Evolutionary conservation across 2,888 invertebrate species (phyloP).

Genomic region (Masnerella sp.): DNA sequence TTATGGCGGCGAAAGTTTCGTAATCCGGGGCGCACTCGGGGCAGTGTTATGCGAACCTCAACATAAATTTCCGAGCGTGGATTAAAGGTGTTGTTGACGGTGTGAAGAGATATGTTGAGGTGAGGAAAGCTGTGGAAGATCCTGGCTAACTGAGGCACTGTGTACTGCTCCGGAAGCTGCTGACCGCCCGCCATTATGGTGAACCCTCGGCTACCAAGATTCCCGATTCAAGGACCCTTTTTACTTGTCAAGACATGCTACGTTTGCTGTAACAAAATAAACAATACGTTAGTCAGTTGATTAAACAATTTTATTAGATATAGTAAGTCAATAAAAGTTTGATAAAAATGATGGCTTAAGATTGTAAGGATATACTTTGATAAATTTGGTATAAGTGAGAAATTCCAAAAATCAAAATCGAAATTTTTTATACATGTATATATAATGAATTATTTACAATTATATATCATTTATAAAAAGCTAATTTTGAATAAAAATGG

Average conservation of each 20-base stretch:
- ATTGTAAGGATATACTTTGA: no score
- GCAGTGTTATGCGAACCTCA: constrained; percentile 81
- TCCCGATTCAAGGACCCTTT: constrained; percentile 67
- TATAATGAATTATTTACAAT: no score
- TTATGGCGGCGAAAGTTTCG: constrained; percentile 12
- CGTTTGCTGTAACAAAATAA: constrained; percentile 67
- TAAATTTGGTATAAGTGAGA: no score
- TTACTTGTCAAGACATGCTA: constrained; percentile 78
- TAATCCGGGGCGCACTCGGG: background rate
- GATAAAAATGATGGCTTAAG: no score
- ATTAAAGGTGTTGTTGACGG: constrained; percentile 94
- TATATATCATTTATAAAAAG: no score
- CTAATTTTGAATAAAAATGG: no score
- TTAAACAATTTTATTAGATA: no score
- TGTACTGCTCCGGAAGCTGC: constrained; percentile 83
- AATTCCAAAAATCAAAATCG: no score
- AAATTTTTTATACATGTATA: no score
- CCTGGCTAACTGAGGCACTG: constrained; percentile 90
- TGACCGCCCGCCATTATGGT: constrained; percentile 76
- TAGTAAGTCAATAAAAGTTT: no score
- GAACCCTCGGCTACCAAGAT: constrained; percentile 73
- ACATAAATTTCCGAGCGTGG: constrained; percentile 93
- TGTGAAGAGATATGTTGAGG: constrained; percentile 92
- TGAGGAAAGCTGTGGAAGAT: constrained; percentile 94
- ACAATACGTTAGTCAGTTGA: no score